These are phyloP conservation scores for Pangasius djambal DNA, from an alignment of 2,797 vertebrate species.

Conservation along the genomic window DNA sequence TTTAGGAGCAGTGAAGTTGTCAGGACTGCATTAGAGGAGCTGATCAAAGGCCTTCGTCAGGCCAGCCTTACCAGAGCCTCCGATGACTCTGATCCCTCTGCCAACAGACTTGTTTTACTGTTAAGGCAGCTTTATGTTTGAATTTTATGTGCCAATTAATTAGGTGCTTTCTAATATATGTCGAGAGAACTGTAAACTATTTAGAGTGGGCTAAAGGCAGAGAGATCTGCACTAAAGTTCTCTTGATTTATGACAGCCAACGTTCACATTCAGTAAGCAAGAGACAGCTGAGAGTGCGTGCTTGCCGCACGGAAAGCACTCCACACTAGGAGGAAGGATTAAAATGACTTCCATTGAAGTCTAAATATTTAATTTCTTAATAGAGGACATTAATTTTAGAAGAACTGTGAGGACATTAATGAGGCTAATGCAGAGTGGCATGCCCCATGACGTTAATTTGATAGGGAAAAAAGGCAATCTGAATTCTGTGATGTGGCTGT, in stretches of 20 bases:
- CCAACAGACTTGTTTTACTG: constrained; percentile 59
- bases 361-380: constrained; percentile 71
- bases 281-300: constrained; percentile 53
- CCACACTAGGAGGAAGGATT: constrained; percentile 58
- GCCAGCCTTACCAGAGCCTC: constrained; percentile 36
- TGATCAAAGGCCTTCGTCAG: constrained; percentile 66
- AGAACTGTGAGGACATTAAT: constrained; percentile 63
- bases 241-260: constrained; percentile 58
- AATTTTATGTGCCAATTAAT: constrained; percentile 67
- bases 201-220: constrained; percentile 58
- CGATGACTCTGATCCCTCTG: constrained; percentile 41
- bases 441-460: constrained; percentile 62
- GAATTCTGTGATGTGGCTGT: constrained; percentile 12
- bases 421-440: constrained; percentile 62
- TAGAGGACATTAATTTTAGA: constrained; percentile 65
- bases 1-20: constrained; percentile 71
- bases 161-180: constrained; percentile 64
- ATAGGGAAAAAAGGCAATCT: constrained; percentile 46
- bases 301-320: constrained; percentile 32
- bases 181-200: constrained; percentile 62
- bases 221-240: constrained; percentile 58
- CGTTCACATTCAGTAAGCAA: constrained; percentile 60
- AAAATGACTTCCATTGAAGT: constrained; percentile 61
- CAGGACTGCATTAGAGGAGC: constrained; percentile 69
- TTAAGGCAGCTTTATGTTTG: constrained; percentile 64